phyloP scores from a whole-genome alignment of 1,140 invertebrate species.

The Hermetia illucens region DNA sequence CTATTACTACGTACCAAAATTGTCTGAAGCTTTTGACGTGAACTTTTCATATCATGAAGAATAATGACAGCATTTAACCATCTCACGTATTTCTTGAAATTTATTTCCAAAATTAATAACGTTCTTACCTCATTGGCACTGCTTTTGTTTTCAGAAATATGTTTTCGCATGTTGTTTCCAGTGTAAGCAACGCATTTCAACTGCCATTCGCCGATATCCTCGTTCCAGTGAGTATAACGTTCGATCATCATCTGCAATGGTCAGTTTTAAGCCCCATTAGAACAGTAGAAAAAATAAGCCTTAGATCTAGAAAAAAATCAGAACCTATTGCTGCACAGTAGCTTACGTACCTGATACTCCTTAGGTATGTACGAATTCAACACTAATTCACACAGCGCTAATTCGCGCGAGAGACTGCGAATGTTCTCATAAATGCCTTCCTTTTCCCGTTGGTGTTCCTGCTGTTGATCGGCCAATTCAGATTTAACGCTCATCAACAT shows the following conservation, averaged over 20 bases:
- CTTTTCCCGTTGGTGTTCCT: conserved; percentile 93
- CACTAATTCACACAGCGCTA: conserved; percentile 79
- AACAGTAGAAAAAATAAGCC: too few species aligned
- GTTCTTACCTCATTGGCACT: conserved; percentile 15
- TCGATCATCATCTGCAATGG: conserved; percentile 74
- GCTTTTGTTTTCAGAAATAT: conserved; percentile 21
- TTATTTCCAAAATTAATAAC: neutral
- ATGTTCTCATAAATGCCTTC: conserved; percentile 90
- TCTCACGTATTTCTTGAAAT: too few species aligned
- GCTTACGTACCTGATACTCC: conserved; percentile 56
- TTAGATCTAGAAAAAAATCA: too few species aligned
- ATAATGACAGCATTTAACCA: too few species aligned
- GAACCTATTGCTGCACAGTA: too few species aligned
- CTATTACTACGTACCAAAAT: too few species aligned
- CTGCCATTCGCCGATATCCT: conserved; percentile 97
- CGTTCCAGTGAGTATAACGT: conserved; percentile 89
- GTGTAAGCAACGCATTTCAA: conserved; percentile 96
- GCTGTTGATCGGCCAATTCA: conserved; percentile 75
- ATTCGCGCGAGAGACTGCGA: conserved; percentile 71
- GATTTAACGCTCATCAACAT: conserved; percentile 70
- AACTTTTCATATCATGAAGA: too few species aligned
- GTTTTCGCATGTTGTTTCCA: conserved; percentile 93
- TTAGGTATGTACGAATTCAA: conserved; percentile 82
- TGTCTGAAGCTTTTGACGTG: too few species aligned
- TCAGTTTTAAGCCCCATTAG: neutral